Evolutionary conservation across 2,797 vertebrate genomes (phyloP).

Genomic region (Danio aesculapii): DNA sequence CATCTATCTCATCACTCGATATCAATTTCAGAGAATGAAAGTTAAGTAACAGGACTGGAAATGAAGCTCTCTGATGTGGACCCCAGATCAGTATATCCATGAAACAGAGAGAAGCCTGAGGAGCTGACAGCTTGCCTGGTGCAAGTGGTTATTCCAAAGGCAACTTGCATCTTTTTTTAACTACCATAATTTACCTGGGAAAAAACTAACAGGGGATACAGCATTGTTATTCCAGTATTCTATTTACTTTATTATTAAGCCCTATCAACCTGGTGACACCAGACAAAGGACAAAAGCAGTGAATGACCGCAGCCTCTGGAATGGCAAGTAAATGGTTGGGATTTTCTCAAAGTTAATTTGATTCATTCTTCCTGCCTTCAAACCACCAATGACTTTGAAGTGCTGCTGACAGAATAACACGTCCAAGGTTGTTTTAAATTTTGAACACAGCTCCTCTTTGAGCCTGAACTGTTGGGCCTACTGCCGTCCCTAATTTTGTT

Average conservation of each 20-base stretch:
- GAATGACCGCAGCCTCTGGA: conserved; percentile 15
- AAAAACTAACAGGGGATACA: conserved; percentile 48
- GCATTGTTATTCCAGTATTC: conserved; percentile 52
- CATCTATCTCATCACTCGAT: conserved; percentile 60
- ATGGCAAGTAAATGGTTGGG: conserved; percentile 37
- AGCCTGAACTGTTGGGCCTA: conserved; percentile 16
- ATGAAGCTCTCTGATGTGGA: conserved; percentile 41
- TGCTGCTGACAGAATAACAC: conserved; percentile 54
- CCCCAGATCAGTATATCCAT: conserved; percentile 46
- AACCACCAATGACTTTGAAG: conserved; percentile 56
- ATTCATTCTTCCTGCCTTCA: conserved; percentile 46
- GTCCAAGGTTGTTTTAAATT: conserved; percentile 55
- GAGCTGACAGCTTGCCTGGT: conserved; percentile 5
- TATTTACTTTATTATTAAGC: conserved; percentile 14
- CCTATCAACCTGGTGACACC: conserved; percentile 48
- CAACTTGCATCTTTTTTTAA: conserved; percentile 59
- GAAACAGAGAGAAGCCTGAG: conserved; percentile 1
- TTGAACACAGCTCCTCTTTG: conserved; percentile 42
- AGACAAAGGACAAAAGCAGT: conserved; percentile 28
- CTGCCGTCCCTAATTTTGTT: conserved; percentile 17
- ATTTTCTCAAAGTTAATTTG: conserved; percentile 55
- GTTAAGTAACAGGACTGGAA: conserved; percentile 54
- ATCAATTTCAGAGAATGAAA: conserved; percentile 67
- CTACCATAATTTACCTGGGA: conserved; percentile 44
- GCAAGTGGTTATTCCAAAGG: conserved; percentile 1